A percentile compares a stretch with the other conserved stretches of the same genome.
Evolutionary conservation across 2,113 vertebrate species (phyloP).

Genomic region (Oreotrochilus melanogaster): DNA sequence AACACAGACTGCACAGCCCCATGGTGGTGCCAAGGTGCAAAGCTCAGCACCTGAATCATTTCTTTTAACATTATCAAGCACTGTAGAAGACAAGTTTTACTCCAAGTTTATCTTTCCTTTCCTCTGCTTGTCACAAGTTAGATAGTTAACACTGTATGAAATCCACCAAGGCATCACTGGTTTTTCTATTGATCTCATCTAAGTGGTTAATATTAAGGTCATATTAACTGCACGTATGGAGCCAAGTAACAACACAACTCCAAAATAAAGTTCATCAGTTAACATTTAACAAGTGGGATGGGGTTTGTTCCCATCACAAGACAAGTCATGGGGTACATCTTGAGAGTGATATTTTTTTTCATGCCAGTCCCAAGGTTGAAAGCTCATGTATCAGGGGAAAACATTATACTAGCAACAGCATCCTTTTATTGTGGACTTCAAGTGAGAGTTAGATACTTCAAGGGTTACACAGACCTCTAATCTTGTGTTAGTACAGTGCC

Average conservation of each 20-base stretch:
- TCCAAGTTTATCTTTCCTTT: neutral
- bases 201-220: neutral
- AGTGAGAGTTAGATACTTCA: neutral
- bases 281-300: neutral
- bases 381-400: neutral
- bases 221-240: neutral
- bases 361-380: neutral
- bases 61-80: neutral
- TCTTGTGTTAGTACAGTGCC: neutral
- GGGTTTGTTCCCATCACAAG: neutral
- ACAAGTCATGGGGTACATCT: neutral
- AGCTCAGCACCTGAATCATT: neutral
- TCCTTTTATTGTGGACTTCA: neutral
- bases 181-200: neutral
- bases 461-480: neutral
- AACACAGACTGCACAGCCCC: neutral
- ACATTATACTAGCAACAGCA: neutral
- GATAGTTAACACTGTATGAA: fast-evolving
- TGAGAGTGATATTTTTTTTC: neutral
- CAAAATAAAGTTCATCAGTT: neutral
- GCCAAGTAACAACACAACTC: neutral
- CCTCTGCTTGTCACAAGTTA: neutral
- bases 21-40: neutral
- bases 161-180: neutral
- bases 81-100: neutral